These are phyloP conservation scores for Ceyx erithaca DNA, from an alignment of 2,797 vertebrate genomes.

Conservation along the genomic window DNA sequence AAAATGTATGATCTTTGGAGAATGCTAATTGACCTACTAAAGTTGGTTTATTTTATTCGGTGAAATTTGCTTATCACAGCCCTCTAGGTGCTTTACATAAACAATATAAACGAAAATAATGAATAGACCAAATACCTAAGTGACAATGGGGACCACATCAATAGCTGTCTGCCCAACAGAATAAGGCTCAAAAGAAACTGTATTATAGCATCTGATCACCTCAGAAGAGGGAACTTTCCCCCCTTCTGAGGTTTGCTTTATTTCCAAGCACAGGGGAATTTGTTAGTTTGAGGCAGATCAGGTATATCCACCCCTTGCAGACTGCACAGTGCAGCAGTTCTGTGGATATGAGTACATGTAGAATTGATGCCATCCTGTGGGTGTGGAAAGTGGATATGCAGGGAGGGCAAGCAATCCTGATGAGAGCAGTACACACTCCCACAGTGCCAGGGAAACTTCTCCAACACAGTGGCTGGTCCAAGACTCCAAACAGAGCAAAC, in stretches of 20 bases:
- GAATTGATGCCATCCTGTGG: conserved; percentile 12
- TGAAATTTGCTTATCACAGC: conserved; percentile 69
- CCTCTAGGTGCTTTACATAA: conserved; percentile 66
- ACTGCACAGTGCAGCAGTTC: conserved; percentile 39
- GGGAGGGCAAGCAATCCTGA: neutral
- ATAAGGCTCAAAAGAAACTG: neutral
- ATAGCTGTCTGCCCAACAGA: conserved; percentile 57
- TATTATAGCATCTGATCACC: conserved; percentile 36
- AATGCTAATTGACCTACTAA: conserved; percentile 71
- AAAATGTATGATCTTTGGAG: conserved; percentile 61
- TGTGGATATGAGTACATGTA: neutral
- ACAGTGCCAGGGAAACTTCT: neutral
- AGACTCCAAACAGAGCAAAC: neutral
- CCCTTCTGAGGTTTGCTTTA: conserved; percentile 20
- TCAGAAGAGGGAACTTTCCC: conserved; percentile 2
- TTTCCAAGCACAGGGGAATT: conserved; percentile 52
- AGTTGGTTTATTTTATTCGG: conserved; percentile 62
- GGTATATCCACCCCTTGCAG: neutral
- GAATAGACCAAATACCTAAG: conserved; percentile 69
- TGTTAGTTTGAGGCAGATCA: conserved; percentile 55
- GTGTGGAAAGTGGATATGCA: neutral
- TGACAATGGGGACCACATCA: conserved; percentile 66
- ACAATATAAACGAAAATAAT: conserved; percentile 70
- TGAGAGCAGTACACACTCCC: fast-evolving
- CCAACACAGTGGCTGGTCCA: fast-evolving